A percentile compares a stretch with the other conserved stretches of the same genome.
These are phyloP conservation scores for Plutomurus gul DNA, from an alignment of 1,140 invertebrate species.

Conservation along the genomic window DNA sequence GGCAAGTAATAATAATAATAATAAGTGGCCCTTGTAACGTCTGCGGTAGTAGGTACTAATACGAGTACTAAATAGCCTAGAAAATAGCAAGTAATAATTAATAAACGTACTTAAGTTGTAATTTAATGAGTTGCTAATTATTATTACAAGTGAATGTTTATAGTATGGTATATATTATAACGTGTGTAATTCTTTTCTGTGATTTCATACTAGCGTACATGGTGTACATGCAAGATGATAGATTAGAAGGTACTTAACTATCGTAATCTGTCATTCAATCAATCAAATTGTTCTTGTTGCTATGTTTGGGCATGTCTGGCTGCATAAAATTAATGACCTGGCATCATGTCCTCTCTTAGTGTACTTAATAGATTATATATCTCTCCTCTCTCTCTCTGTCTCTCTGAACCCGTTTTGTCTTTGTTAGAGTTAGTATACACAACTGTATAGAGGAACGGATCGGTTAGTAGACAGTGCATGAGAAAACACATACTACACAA, in stretches of 20 bases:
- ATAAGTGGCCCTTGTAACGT: background rate
- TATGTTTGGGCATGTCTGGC: background rate
- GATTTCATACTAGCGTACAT: constrained; percentile 52
- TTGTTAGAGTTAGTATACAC: background rate
- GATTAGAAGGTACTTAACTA: constrained; percentile 52
- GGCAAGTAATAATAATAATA: background rate
- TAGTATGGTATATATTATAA: constrained; percentile 35
- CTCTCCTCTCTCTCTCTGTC: too few relatives aligned
- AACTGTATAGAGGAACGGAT: too few relatives aligned
- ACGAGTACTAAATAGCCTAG: background rate
- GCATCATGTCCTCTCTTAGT: too few relatives aligned
- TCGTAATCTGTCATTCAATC: constrained; percentile 26
- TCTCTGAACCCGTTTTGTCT: too few relatives aligned
- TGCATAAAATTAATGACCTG: background rate
- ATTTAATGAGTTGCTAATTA: background rate
- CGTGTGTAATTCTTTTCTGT: constrained; percentile 40
- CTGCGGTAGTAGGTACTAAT: background rate
- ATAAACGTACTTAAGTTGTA: background rate
- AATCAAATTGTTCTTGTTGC: constrained; percentile 8
- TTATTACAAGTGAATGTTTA: background rate
- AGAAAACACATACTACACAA: too few relatives aligned
- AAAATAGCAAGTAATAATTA: background rate
- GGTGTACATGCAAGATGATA: constrained; percentile 55
- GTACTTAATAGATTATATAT: too few relatives aligned
- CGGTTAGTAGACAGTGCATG: too few relatives aligned